Evolutionary conservation across 2,888 invertebrate genomes (phyloP).

Genomic region (Euspilapteryx auroguttella): DNA sequence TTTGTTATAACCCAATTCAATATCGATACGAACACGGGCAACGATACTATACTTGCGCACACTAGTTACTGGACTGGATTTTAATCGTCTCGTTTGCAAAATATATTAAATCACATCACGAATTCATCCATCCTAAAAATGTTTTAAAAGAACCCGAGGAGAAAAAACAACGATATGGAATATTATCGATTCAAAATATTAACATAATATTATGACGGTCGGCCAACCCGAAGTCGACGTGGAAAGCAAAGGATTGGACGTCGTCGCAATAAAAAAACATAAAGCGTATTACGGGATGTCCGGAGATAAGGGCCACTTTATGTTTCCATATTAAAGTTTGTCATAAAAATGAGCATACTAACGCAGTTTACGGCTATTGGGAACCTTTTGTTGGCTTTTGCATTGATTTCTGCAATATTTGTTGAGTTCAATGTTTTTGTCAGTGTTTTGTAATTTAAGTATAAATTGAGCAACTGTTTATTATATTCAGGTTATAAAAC

Average conservation of each 20-base stretch:
- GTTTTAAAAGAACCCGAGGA: too few species aligned
- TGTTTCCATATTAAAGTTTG: constrained; percentile 39
- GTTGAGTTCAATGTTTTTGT: too few species aligned
- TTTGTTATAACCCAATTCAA: too few species aligned
- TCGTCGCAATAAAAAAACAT: constrained; percentile 37
- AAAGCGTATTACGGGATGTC: constrained; percentile 41
- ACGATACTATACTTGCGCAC: too few species aligned
- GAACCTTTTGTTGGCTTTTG: constrained; percentile 1
- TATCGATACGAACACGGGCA: too few species aligned
- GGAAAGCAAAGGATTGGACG: constrained; percentile 30
- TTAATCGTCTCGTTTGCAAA: too few species aligned
- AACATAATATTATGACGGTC: constrained; percentile 7
- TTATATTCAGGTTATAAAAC: too few species aligned
- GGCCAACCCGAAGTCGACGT: constrained; percentile 14
- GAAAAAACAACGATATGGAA: constrained; percentile 13
- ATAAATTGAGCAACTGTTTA: too few species aligned
- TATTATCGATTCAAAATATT: constrained; percentile 8
- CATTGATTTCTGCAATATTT: background rate
- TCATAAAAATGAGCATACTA: constrained; percentile 32
- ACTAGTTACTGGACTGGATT: too few species aligned
- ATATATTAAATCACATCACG: too few species aligned
- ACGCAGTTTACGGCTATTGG: constrained; percentile 25
- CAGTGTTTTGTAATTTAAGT: too few species aligned
- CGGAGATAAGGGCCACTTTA: constrained; percentile 37
- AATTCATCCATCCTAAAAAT: too few species aligned